Conservation (phyloP, 1,140 invertebrate genomes). For the Octopus bimaculoides region DNA sequence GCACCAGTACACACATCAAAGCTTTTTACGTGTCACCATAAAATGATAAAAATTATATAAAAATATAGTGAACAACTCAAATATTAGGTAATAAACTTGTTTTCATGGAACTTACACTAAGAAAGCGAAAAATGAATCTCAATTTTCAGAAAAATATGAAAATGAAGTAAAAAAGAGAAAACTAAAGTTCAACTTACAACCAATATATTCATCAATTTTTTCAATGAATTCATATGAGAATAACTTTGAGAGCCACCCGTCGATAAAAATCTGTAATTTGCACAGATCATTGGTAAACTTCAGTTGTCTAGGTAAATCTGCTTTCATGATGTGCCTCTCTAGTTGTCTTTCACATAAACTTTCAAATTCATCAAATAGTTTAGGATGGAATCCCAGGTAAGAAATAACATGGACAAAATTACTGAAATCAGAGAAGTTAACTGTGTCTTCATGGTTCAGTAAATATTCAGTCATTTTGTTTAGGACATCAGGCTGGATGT, state of each 20-base stretch:
- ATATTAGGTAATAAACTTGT: too few relatives aligned
- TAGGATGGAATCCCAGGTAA: background rate
- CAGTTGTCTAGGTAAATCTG: background rate
- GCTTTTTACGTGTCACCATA: too few relatives aligned
- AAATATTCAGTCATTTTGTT: background rate
- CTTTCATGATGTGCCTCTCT: background rate
- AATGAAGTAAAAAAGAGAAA: background rate
- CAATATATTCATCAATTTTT: conserved; percentile 23
- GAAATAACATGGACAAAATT: background rate
- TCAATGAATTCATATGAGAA: conserved; percentile 29
- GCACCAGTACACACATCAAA: too few relatives aligned
- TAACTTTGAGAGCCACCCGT: conserved; percentile 16
- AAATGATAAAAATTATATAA: too few relatives aligned
- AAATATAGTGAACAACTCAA: too few relatives aligned
- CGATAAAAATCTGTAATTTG: conserved; percentile 27
- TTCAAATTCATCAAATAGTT: background rate
- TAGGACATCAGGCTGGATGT: background rate
- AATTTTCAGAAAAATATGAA: too few relatives aligned
- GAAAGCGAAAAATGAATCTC: too few relatives aligned
- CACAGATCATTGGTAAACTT: conserved; percentile 17
- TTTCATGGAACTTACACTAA: too few relatives aligned
- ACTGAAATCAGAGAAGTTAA: background rate
- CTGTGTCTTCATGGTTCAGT: background rate
- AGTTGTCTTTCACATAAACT: background rate
- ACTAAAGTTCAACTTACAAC: conserved; percentile 16